Evolutionary conservation across 1,140 invertebrate genomes (phyloP).

Genomic region (Procambarus virginalis): DNA sequence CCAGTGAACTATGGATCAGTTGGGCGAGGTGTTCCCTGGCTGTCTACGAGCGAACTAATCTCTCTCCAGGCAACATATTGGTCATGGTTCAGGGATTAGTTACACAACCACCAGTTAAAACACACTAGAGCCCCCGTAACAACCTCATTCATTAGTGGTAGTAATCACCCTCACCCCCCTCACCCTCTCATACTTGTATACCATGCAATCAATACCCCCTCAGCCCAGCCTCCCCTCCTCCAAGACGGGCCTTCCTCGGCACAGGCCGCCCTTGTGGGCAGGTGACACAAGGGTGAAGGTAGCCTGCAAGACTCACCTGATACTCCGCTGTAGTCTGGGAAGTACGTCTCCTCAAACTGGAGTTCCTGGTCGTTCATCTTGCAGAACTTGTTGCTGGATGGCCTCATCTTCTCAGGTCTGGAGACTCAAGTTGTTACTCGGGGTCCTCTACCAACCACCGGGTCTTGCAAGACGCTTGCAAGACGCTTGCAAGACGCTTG

Average conservation of each 20-base stretch:
- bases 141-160: background rate
- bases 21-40: too few relatives aligned
- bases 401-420: background rate
- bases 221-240: too few relatives aligned
- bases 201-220: too few relatives aligned
- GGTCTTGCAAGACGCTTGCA: too few relatives aligned
- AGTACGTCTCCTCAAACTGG: background rate
- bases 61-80: too few relatives aligned
- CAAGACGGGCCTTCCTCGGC: too few relatives aligned
- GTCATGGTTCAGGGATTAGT: background rate
- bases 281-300: background rate
- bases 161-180: background rate
- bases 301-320: background rate
- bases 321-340: background rate
- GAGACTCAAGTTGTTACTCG: background rate
- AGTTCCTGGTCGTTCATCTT: background rate
- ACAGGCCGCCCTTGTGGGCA: too few relatives aligned
- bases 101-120: background rate
- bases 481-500: too few relatives aligned
- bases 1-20: too few relatives aligned
- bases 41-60: too few relatives aligned
- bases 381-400: background rate
- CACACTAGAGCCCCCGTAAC: background rate
- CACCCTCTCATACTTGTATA: too few relatives aligned
- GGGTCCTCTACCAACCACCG: too few relatives aligned